These are phyloP conservation scores for Dolichomitus sp. DNA, from an alignment of 2,888 invertebrate genomes.

Conservation along the genomic window DNA sequence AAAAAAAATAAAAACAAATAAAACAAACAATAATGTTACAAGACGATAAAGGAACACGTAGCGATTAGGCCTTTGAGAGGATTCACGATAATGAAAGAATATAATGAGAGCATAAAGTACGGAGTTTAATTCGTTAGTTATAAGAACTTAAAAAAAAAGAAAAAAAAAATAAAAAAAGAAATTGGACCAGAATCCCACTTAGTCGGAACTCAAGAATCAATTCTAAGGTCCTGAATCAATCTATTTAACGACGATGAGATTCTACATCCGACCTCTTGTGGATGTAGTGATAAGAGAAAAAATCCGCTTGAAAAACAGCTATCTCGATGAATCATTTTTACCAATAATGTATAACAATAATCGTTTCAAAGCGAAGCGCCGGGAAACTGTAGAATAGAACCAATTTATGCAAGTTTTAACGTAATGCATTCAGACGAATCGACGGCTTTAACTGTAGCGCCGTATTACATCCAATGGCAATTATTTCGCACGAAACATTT, in stretches of 20 bases:
- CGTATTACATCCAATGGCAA: neutral
- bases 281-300: neutral
- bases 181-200: conserved; percentile 28
- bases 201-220: conserved; percentile 18
- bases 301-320: conserved; percentile 6
- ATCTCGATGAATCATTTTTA: conserved; percentile 66
- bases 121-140: conserved; percentile 57
- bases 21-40: conserved; percentile 18
- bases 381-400: conserved; percentile 57
- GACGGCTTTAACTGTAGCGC: neutral
- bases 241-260: conserved; percentile 19
- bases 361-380: conserved; percentile 67
- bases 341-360: conserved; percentile 74
- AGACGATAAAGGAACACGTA: conserved; percentile 22
- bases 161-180: neutral
- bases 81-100: conserved; percentile 43
- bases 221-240: conserved; percentile 32
- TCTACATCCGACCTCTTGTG: neutral
- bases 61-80: conserved; percentile 41
- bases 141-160: conserved; percentile 43
- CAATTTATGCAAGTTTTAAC: conserved; percentile 60
- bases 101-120: conserved; percentile 40
- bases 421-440: conserved; percentile 58
- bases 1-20: conserved; percentile 6
- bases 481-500: neutral